Conservation (phyloP, 2,797 vertebrate genomes). For the Ammospiza maritima region DNA sequence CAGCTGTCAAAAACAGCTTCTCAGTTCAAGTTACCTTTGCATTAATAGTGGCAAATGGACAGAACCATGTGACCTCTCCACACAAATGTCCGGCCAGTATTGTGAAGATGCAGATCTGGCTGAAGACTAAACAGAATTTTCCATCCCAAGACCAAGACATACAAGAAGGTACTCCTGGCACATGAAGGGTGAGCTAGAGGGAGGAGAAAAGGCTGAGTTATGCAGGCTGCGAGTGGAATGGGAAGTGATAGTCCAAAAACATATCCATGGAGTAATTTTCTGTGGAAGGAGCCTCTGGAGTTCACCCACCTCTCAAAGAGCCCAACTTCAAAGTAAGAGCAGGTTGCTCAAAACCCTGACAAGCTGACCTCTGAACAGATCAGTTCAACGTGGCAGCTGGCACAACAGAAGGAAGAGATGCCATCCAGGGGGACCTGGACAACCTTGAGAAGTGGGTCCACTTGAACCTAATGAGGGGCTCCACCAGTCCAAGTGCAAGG, state of each 20-base stretch:
- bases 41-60: not conserved
- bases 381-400: not conserved
- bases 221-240: not conserved
- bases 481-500: not conserved
- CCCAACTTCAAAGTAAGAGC: not conserved
- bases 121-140: not conserved
- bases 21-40: not conserved
- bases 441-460: not conserved
- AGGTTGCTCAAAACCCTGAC: not conserved
- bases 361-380: not conserved
- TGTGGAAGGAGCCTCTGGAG: not conserved
- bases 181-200: not conserved
- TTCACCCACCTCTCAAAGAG: not conserved
- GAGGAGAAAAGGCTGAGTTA: not conserved
- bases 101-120: not conserved
- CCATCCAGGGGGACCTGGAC: not conserved
- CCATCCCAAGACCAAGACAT: not conserved
- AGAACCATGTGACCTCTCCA: not conserved
- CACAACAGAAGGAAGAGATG: not conserved
- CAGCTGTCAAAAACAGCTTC: not conserved
- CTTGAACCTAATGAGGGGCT: no score
- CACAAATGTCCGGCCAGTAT: not conserved
- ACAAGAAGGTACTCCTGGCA: not conserved
- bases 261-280: not conserved
- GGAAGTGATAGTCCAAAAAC: not conserved